These are phyloP conservation scores for Numida meleagris DNA, from an alignment of 2,113 vertebrate genomes.

Conservation along the genomic window DNA sequence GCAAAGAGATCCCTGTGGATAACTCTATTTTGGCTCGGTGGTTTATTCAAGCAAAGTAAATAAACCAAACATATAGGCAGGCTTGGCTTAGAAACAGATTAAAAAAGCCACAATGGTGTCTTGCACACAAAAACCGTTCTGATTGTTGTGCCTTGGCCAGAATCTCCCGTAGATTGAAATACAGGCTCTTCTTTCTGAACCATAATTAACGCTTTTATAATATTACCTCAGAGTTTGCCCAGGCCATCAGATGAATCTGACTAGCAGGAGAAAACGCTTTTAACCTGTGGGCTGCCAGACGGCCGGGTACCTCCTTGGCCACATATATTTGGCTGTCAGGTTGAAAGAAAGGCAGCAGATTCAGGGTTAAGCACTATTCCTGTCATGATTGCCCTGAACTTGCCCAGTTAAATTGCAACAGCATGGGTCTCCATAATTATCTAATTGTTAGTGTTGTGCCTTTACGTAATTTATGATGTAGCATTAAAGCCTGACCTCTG, in stretches of 20 bases:
- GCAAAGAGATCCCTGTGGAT: background rate
- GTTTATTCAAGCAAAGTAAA: background rate
- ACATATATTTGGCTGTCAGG: constrained; percentile 23
- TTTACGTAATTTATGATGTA: constrained; percentile 82
- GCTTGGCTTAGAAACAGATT: background rate
- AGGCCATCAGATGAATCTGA: constrained; percentile 56
- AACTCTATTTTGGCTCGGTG: background rate
- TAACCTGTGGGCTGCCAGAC: constrained; percentile 65
- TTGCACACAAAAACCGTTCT: background rate
- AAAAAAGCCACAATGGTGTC: background rate
- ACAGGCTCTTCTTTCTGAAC: constrained; percentile 41
- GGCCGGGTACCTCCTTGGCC: background rate
- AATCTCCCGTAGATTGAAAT: constrained; percentile 42
- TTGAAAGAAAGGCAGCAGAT: constrained; percentile 61
- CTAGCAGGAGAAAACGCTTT: constrained; percentile 59
- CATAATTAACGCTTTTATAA: constrained; percentile 68
- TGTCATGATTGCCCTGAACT: constrained; percentile 79
- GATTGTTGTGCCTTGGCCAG: background rate
- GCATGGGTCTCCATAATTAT: constrained; percentile 82
- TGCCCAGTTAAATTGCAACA: constrained; percentile 81
- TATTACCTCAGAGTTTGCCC: constrained; percentile 52
- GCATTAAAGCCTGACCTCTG: constrained; percentile 81
- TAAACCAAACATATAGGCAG: background rate
- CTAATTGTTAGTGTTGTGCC: constrained; percentile 83
- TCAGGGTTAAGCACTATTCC: constrained; percentile 75